Percentiles rank a stretch among this genome's conserved stretches.
These are phyloP conservation scores for Anomalospiza imberbis DNA, from an alignment of 2,797 vertebrate species.

Conservation along the genomic window DNA sequence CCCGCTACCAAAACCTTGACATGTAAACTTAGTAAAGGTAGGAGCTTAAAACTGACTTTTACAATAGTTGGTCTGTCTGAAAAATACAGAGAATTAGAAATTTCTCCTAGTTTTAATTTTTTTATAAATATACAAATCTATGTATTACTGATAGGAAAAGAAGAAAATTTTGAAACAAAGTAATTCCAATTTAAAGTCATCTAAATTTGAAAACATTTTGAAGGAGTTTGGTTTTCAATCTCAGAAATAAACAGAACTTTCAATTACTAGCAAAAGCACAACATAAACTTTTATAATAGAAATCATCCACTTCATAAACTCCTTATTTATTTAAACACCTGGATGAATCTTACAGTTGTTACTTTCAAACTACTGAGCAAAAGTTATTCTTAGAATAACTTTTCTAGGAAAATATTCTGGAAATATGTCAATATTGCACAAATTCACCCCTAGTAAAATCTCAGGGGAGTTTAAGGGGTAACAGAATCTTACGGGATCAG, in stretches of 20 bases:
- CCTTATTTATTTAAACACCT: neutral
- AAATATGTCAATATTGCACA: neutral
- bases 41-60: neutral
- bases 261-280: neutral
- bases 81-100: neutral
- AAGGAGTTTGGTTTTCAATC: neutral
- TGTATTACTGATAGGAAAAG: neutral
- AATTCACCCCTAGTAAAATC: neutral
- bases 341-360: neutral
- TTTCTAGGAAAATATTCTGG: neutral
- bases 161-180: neutral
- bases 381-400: neutral
- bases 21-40: neutral
- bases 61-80: neutral
- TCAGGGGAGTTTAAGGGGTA: accelerated
- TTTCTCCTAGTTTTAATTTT: neutral
- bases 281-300: neutral
- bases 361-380: neutral
- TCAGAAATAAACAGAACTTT: neutral
- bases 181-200: neutral
- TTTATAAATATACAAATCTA: neutral
- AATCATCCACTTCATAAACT: neutral
- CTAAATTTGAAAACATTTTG: neutral
- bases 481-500: neutral
- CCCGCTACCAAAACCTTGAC: neutral